Percentiles rank a stretch among this genome's conserved stretches.
Evolutionary conservation across 2,888 invertebrate genomes (phyloP).

Genomic region (Ichneumoninae sp.): DNA sequence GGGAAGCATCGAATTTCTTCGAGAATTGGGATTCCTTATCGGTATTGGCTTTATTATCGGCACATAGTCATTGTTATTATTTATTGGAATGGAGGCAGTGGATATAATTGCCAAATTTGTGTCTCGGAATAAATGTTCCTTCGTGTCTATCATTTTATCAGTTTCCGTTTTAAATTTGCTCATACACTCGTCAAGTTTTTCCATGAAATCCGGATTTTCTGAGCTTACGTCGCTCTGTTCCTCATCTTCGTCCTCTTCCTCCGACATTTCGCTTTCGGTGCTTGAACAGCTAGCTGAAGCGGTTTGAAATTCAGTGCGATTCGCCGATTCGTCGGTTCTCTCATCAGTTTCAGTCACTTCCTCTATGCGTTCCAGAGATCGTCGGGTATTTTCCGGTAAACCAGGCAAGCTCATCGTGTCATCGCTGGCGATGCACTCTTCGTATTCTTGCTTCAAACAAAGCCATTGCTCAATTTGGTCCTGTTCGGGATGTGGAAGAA

Average conservation of each 20-base stretch:
- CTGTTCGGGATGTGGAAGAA: slow-evolving; percentile 89
- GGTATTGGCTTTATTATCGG: slow-evolving; percentile 78
- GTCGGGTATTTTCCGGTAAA: slow-evolving; percentile 84
- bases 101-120: slow-evolving; percentile 73
- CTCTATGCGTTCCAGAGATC: slow-evolving; percentile 86
- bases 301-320: slow-evolving; percentile 79
- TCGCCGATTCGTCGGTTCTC: slow-evolving; percentile 81
- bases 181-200: slow-evolving; percentile 90
- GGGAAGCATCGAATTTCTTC: slow-evolving; percentile 82
- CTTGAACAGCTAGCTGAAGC: slow-evolving; percentile 80
- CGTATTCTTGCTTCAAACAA: slow-evolving; percentile 94
- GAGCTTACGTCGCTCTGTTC: slow-evolving; percentile 85
- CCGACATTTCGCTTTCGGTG: slow-evolving; percentile 84
- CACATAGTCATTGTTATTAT: slow-evolving; percentile 77
- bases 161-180: slow-evolving; percentile 90
- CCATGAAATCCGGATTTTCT: slow-evolving; percentile 89
- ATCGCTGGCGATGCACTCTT: slow-evolving; percentile 90
- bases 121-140: slow-evolving; percentile 76
- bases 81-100: slow-evolving; percentile 71
- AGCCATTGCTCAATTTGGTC: slow-evolving; percentile 94
- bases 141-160: slow-evolving; percentile 86
- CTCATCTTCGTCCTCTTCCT: slow-evolving; percentile 82
- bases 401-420: slow-evolving; percentile 83
- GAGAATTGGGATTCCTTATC: slow-evolving; percentile 79
- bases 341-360: slow-evolving; percentile 85